Evolutionary conservation across 2,113 vertebrate species (phyloP).

Genomic region (Urocitellus parryii): DNA sequence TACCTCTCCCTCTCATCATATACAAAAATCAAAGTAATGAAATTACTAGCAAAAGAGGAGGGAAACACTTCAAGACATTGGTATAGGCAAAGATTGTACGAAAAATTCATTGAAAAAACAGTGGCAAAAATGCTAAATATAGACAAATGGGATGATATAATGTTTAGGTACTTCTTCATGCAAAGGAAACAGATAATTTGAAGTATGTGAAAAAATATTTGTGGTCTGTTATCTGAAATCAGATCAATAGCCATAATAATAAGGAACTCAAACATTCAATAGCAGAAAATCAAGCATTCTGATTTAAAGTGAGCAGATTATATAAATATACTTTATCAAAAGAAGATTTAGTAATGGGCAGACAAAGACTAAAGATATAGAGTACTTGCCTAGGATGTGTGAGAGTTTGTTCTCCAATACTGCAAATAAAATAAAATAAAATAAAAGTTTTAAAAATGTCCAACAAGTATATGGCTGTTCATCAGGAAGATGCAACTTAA

Average conservation of each 20-base stretch:
- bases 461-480: neutral
- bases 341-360: neutral
- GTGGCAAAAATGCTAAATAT: too few species aligned
- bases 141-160: neutral
- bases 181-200: neutral
- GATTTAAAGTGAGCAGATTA: neutral
- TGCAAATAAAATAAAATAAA: neutral
- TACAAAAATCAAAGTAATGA: neutral
- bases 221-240: neutral
- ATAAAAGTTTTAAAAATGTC: neutral
- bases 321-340: neutral
- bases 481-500: neutral
- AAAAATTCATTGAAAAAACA: neutral
- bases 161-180: neutral
- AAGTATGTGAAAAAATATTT: neutral
- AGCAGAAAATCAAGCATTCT: neutral
- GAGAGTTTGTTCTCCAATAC: too few species aligned
- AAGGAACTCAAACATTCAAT: neutral
- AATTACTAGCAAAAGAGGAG: neutral
- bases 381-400: too few species aligned
- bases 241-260: neutral
- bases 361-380: too few species aligned
- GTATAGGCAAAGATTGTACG: neutral
- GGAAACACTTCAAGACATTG: neutral
- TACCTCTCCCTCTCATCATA: neutral